phyloP scores from a whole-genome alignment of 2,113 vertebrate species.

The Marmota monax region DNA sequence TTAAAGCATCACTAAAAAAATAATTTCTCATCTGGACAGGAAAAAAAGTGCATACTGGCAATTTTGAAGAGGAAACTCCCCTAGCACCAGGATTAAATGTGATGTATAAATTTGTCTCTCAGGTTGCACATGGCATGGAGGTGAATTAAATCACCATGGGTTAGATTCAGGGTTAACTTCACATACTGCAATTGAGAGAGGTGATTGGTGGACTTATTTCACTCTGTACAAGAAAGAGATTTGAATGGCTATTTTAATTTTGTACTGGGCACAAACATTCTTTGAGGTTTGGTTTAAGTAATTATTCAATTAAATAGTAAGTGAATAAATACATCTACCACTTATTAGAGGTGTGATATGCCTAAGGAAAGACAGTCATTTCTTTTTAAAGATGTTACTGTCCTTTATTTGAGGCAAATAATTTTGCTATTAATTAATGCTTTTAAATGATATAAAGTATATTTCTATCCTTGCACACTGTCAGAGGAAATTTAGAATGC shows the following conservation, averaged over 20 bases:
- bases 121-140: not conserved
- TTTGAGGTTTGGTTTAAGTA: not conserved
- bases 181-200: not conserved
- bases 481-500: not conserved
- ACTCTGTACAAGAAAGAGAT: not conserved
- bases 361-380: not conserved
- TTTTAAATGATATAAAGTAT: not conserved
- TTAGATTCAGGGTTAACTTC: not conserved
- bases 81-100: not conserved
- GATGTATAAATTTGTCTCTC: not conserved
- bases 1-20: not conserved
- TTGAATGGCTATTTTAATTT: not conserved
- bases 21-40: not conserved
- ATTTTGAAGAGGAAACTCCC: not conserved
- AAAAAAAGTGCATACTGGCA: not conserved
- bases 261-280: not conserved
- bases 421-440: not conserved
- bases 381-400: not conserved
- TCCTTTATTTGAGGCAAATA: conserved; percentile 9
- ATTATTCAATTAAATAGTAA: not conserved
- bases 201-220: not conserved
- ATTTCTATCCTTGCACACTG: not conserved
- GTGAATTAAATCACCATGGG: not conserved
- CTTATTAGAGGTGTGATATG: not conserved
- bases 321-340: not conserved